These are phyloP conservation scores for Cyrtodaria siliqua DNA, from an alignment of 2,888 invertebrate species.

Conservation along the genomic window DNA sequence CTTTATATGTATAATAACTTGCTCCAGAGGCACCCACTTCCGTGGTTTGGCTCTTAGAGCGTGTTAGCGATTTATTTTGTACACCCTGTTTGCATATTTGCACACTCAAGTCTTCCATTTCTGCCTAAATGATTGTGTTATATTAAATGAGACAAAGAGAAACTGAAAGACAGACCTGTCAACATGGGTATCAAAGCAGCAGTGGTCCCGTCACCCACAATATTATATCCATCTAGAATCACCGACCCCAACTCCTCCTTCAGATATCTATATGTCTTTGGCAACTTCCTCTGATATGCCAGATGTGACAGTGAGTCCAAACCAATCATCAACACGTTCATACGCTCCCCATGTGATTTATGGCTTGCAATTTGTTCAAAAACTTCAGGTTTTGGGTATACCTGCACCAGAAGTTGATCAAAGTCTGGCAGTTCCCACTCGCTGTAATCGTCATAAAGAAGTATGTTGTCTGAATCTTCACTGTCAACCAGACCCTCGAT, in stretches of 20 bases:
- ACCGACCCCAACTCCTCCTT: conserved; percentile 70
- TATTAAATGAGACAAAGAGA: too few species aligned
- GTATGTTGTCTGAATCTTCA: too few species aligned
- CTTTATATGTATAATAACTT: too few species aligned
- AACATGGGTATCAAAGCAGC: conserved; percentile 81
- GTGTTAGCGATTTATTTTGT: too few species aligned
- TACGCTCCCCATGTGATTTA: background rate
- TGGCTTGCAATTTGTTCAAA: conserved; percentile 66
- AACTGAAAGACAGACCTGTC: conserved; percentile 77
- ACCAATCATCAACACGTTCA: conserved; percentile 82
- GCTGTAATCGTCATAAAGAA: conserved; percentile 14
- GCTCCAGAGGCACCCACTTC: too few species aligned
- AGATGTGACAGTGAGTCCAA: conserved; percentile 83
- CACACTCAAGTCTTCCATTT: too few species aligned
- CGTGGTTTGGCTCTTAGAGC: too few species aligned
- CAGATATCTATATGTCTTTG: conserved; percentile 76
- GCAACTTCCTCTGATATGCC: conserved; percentile 78
- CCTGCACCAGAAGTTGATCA: conserved; percentile 81
- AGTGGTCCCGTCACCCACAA: conserved; percentile 82
- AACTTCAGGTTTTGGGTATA: conserved; percentile 74
- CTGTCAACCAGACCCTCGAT: too few species aligned
- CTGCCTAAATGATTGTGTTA: too few species aligned
- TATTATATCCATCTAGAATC: conserved; percentile 82
- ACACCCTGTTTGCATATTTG: too few species aligned
- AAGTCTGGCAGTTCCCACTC: conserved; percentile 63